phyloP scores from a whole-genome alignment of 2,888 invertebrate genomes.

The Troides helena region DNA sequence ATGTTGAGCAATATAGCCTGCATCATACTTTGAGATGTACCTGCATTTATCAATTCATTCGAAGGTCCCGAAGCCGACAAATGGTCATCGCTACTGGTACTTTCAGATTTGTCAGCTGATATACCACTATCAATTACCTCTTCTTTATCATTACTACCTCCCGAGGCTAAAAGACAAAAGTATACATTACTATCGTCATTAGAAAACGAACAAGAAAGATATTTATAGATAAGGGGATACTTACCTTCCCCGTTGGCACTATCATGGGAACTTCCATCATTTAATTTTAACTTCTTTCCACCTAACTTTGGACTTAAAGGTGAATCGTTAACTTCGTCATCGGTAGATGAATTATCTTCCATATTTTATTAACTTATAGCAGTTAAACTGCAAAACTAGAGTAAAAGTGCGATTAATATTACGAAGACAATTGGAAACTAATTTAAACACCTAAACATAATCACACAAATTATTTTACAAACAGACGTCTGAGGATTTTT shows the following conservation, averaged over 20 bases:
- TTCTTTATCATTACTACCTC: constrained; percentile 46
- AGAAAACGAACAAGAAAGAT: constrained; percentile 22
- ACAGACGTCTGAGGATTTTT: constrained; percentile 13
- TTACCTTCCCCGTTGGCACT: constrained; percentile 63
- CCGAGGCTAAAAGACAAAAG: constrained; percentile 35
- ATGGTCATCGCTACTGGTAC: constrained; percentile 66
- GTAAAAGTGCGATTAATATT: background rate
- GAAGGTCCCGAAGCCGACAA: constrained; percentile 51
- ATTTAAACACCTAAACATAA: constrained; percentile 10
- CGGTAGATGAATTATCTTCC: constrained; percentile 69
- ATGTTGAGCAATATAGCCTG: constrained; percentile 61
- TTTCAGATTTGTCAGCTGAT: constrained; percentile 73
- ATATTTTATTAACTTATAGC: constrained; percentile 44
- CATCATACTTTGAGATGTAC: constrained; percentile 64
- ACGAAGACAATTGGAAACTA: constrained; percentile 16
- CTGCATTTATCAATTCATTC: constrained; percentile 60
- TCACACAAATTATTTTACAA: constrained; percentile 21
- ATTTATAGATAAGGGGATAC: constrained; percentile 26
- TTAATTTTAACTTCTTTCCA: constrained; percentile 70
- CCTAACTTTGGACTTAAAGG: constrained; percentile 55
- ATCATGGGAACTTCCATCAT: constrained; percentile 73
- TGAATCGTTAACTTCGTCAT: constrained; percentile 66
- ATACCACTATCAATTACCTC: constrained; percentile 73
- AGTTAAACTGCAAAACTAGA: constrained; percentile 23
- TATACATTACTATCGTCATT: constrained; percentile 47